Conservation (phyloP, 2,797 vertebrate species). For the Poeciliopsis gracilis region DNA sequence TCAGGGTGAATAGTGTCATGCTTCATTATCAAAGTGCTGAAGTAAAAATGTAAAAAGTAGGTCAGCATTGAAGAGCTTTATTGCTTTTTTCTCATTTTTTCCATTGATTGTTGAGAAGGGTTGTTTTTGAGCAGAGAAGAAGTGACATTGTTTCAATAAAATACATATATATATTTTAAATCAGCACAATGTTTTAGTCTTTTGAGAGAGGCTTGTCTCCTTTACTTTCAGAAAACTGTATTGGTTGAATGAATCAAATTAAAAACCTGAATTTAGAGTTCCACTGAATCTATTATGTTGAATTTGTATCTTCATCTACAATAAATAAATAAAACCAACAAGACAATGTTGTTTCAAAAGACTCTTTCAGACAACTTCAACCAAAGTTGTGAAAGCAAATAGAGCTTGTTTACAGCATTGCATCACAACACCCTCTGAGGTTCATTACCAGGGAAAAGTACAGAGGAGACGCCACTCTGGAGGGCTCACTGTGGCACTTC, state of each 20-base stretch:
- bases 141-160: neutral
- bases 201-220: neutral
- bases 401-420: constrained; percentile 47
- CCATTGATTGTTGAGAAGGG: neutral
- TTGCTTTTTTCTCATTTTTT: neutral
- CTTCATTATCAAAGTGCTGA: too few relatives aligned
- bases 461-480: constrained; percentile 33
- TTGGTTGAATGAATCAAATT: neutral
- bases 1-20: too few relatives aligned
- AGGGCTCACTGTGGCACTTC: constrained; percentile 28
- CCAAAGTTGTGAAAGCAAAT: constrained; percentile 12
- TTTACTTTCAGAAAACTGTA: neutral
- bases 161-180: neutral
- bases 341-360: neutral
- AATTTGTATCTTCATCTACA: neutral
- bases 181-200: neutral
- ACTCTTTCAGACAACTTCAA: neutral
- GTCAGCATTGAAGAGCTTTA: neutral
- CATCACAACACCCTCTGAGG: constrained; percentile 51
- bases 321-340: neutral
- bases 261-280: neutral
- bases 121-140: neutral
- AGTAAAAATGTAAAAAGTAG: neutral
- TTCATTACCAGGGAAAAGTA: constrained; percentile 45
- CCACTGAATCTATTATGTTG: neutral